Evolutionary conservation across 2,113 vertebrate species (phyloP).

Genomic region (Austrofundulus limnaeus): DNA sequence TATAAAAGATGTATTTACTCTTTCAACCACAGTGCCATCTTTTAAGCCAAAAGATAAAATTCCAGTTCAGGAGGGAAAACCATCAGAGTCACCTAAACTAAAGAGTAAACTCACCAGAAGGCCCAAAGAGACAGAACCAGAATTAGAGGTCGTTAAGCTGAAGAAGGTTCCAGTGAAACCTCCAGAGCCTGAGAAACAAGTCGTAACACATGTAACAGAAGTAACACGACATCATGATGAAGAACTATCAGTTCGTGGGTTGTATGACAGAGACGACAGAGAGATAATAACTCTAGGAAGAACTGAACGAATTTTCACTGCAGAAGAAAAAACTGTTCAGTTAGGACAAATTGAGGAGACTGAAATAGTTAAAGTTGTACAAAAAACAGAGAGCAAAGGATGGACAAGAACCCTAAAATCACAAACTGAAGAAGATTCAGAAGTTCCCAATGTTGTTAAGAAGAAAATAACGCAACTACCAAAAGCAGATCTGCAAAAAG

Average conservation of each 20-base stretch:
- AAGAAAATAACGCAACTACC: conserved; percentile 59
- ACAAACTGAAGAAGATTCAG: conserved; percentile 41
- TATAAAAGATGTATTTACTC: conserved; percentile 69
- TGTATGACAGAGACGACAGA: conserved; percentile 59
- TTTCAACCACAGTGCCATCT: conserved; percentile 62
- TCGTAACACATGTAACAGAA: conserved; percentile 49
- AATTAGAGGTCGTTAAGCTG: conserved; percentile 66
- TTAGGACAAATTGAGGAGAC: conserved; percentile 29
- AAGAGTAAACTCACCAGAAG: conserved; percentile 63
- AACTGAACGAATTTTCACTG: conserved; percentile 53
- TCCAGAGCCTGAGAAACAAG: conserved; percentile 58
- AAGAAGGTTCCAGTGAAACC: conserved; percentile 65
- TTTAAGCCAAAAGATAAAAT: conserved; percentile 79
- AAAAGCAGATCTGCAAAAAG: conserved; percentile 49
- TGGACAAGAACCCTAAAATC: conserved; percentile 52
- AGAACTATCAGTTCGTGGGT: conserved; percentile 38
- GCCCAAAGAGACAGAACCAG: conserved; percentile 62
- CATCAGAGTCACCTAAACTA: conserved; percentile 55
- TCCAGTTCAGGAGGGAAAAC: conserved; percentile 69
- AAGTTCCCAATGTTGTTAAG: conserved; percentile 24
- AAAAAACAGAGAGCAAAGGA: conserved; percentile 29
- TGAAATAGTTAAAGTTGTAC: conserved; percentile 13
- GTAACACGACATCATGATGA: conserved; percentile 39
- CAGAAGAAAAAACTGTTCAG: conserved; percentile 32
- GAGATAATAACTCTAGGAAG: conserved; percentile 45